phyloP scores from a whole-genome alignment of 2,888 invertebrate genomes.

The Leucoma salicis region DNA sequence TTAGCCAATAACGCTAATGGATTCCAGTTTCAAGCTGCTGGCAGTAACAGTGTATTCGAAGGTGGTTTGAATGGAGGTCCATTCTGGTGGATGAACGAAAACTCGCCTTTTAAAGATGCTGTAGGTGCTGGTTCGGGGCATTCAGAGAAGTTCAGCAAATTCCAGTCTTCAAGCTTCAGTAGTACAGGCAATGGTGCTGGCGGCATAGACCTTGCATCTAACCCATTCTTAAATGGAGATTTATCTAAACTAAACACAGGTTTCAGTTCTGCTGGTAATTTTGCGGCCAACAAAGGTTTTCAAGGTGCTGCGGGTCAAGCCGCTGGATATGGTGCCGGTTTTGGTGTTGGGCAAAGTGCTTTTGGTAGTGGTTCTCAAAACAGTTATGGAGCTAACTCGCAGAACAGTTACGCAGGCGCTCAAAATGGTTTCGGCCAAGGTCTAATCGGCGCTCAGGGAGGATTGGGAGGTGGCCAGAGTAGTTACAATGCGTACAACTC shows the following conservation, averaged over 20 bases:
- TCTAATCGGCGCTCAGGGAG: slow-evolving; percentile 1
- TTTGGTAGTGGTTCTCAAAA: slow-evolving; percentile 18
- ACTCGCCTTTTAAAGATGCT: slow-evolving; percentile 79
- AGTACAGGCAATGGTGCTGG: slow-evolving; percentile 37
- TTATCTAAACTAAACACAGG: slow-evolving; percentile 42
- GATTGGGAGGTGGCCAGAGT: slow-evolving; percentile 15
- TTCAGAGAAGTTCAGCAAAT: slow-evolving; percentile 63
- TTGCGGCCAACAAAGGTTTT: slow-evolving; percentile 14
- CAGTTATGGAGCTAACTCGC: slow-evolving; percentile 9
- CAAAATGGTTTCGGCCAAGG: slow-evolving; percentile 13
- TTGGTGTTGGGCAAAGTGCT: slow-evolving; percentile 18
- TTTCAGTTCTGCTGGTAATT: slow-evolving; percentile 21
- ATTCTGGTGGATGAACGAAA: slow-evolving; percentile 84
- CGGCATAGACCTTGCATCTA: slow-evolving; percentile 44
- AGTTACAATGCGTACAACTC: slow-evolving; percentile 31
- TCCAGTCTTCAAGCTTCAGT: slow-evolving; percentile 49
- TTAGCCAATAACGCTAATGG: slow-evolving; percentile 53
- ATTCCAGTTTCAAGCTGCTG: slow-evolving; percentile 65
- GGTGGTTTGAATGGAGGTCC: slow-evolving; percentile 57
- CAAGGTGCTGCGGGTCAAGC: neutral
- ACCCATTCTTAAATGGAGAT: slow-evolving; percentile 61
- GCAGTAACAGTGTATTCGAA: slow-evolving; percentile 49
- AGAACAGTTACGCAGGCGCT: slow-evolving; percentile 1
- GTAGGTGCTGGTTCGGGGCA: slow-evolving; percentile 47
- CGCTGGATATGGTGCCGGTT: slow-evolving; percentile 13